Percentiles rank a stretch among this genome's conserved stretches.
phyloP scores from a whole-genome alignment of 2,797 vertebrate species.

The Halcyon leucocephala region DNA sequence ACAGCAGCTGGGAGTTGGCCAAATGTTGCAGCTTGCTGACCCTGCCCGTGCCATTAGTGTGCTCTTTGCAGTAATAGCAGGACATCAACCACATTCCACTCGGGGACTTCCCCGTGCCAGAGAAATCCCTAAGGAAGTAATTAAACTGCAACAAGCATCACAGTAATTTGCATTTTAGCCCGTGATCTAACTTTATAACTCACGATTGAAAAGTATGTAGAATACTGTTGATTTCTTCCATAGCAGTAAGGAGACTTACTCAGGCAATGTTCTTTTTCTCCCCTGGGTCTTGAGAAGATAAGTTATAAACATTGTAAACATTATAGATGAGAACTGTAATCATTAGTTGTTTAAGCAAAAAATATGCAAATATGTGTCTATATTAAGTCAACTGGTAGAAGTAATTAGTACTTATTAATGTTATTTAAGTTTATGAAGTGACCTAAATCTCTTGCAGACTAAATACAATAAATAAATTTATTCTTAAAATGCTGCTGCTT shows the following conservation, averaged over 20 bases:
- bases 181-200: neutral
- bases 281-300: neutral
- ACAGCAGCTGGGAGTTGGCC: neutral
- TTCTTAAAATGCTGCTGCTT: neutral
- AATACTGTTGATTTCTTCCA: neutral
- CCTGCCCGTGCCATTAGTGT: neutral
- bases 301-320: neutral
- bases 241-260: neutral
- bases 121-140: conserved; percentile 33
- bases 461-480: neutral
- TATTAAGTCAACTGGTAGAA: neutral
- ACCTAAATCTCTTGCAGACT: neutral
- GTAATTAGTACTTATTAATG: neutral
- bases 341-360: neutral
- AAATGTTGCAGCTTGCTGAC: neutral
- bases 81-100: neutral
- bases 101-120: neutral
- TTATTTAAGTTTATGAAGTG: conserved; percentile 3
- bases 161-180: neutral
- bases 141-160: conserved; percentile 19
- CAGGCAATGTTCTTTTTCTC: neutral
- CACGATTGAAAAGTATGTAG: neutral
- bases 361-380: neutral
- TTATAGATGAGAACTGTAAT: neutral
- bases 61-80: neutral